Percentiles rank a stretch among this genome's conserved stretches.
Evolutionary conservation across 2,888 invertebrate species (phyloP).

Genomic region (Drosophila niveifrons): DNA sequence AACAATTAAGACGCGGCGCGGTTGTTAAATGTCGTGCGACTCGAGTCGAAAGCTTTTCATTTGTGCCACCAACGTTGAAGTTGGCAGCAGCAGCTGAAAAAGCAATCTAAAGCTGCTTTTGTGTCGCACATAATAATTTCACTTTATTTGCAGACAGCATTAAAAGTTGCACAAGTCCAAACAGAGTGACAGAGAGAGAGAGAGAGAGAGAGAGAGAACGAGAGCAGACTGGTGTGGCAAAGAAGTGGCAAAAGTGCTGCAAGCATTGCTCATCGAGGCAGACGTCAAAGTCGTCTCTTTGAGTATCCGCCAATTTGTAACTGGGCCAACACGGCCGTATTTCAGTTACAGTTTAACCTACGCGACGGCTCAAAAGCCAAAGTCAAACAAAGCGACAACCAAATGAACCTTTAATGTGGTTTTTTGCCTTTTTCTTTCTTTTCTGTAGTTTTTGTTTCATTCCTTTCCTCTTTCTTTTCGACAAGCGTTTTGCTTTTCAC

Average conservation of each 20-base stretch:
- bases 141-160: slow-evolving; percentile 70
- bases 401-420: slow-evolving; percentile 80
- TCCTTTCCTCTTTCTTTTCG: slow-evolving; percentile 10
- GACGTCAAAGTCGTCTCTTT: slow-evolving; percentile 26
- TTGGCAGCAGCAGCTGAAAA: slow-evolving; percentile 49
- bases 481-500: slow-evolving; percentile 27
- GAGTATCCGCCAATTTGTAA: slow-evolving; percentile 64
- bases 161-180: slow-evolving; percentile 57
- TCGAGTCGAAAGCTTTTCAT: slow-evolving; percentile 56
- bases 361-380: slow-evolving; percentile 51
- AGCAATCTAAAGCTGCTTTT: slow-evolving; percentile 62
- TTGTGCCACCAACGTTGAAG: slow-evolving; percentile 58
- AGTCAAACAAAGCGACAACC: slow-evolving; percentile 75
- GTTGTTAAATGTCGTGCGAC: slow-evolving; percentile 33
- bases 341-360: slow-evolving; percentile 75
- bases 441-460: slow-evolving; percentile 26
- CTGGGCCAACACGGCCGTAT: slow-evolving; percentile 70
- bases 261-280: slow-evolving; percentile 15
- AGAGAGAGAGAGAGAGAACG: slow-evolving; percentile 3
- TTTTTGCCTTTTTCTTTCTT: slow-evolving; percentile 36
- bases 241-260: slow-evolving; percentile 77
- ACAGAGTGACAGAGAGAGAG: slow-evolving; percentile 8
- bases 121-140: slow-evolving; percentile 73
- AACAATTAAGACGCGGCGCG: slow-evolving; percentile 37
- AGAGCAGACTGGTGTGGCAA: slow-evolving; percentile 4